Evolutionary conservation across 2,113 vertebrate species (phyloP).

Genomic region (Mionectes macconnelli): DNA sequence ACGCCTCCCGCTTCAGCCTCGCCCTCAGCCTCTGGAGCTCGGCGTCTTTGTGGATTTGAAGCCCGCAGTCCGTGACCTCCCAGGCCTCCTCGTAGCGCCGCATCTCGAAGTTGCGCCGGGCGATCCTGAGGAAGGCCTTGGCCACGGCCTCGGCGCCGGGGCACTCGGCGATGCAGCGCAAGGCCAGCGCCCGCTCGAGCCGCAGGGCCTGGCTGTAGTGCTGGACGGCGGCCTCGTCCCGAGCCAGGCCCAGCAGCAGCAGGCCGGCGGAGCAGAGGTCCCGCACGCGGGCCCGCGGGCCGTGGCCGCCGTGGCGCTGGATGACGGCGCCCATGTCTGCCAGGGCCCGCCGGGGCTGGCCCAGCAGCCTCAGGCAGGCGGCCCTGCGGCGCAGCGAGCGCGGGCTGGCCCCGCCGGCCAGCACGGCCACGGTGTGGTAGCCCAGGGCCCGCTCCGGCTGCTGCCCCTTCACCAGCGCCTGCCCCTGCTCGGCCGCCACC

Average conservation of each 20-base stretch:
- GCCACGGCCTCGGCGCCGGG: constrained; percentile 70
- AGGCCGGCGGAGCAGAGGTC: constrained; percentile 82
- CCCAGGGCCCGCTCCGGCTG: constrained; percentile 74
- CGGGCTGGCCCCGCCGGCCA: constrained; percentile 54
- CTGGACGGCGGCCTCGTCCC: constrained; percentile 73
- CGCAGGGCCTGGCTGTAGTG: constrained; percentile 82
- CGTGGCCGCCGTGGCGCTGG: constrained; percentile 29
- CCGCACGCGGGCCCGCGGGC: constrained; percentile 54
- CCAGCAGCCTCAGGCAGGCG: constrained; percentile 77
- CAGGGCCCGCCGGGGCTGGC: constrained; percentile 72
- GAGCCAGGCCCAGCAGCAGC: constrained; percentile 74
- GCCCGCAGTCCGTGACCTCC: constrained; percentile 78
- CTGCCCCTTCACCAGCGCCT: constrained; percentile 50
- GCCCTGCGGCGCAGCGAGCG: constrained; percentile 78
- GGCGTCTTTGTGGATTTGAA: constrained; percentile 72
- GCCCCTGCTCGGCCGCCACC: constrained; percentile 84
- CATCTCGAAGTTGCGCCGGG: constrained; percentile 73
- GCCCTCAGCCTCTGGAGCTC: constrained; percentile 83
- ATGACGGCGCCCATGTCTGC: constrained; percentile 82
- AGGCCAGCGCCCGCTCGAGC: constrained; percentile 70
- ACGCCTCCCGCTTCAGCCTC: constrained; percentile 78
- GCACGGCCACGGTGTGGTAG: constrained; percentile 81
- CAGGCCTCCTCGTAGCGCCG: constrained; percentile 77
- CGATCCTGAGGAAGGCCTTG: constrained; percentile 72
- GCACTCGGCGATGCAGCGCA: constrained; percentile 67